Base-by-base conservation (phyloP, 2,888 invertebrate genomes). In the Nudaria mundana region DNA sequence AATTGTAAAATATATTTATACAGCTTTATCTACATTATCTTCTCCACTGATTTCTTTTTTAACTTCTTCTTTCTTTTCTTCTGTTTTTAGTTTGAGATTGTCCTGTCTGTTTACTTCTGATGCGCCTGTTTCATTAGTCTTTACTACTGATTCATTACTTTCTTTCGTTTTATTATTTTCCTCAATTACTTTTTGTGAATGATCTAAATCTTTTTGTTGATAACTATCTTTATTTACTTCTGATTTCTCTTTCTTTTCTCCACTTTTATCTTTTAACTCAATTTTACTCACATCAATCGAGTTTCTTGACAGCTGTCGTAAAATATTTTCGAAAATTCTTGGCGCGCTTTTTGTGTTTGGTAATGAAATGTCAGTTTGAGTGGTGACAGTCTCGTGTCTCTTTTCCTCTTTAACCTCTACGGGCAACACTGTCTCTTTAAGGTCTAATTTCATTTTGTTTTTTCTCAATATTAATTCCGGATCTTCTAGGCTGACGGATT, bases 301-400 rank as follows among this genome's bases (percentile, higher is more conserved):
- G 38, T 76, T 83, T 33, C 73, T 76, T 0, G 87, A 88, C 8
- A 88, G 44, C 38, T 88, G 87, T 7, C 82, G 51, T 0, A 88
- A 61, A 52, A 88, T 87, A 18, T 76, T 86, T 52, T 88, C 88
- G 48, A 88, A 88, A 0, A 88, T 88, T 49, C 63, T 76, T n/a
- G 88, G 88, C 57, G 88, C 88, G 49, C 84, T 86, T 56, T 78
- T 81, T 0, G 88, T 88, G 37, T 88, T 88, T 1, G 88, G 88
- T 22, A 87, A 45, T 2, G 88, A 88, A 30, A 88, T 88, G 48
- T 88, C 88, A 1, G 88, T 88, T 48, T 88, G 88, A 0, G 87
- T 87, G 0, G 78, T 81, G 0, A 72, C 82, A 0, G 76, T 78
- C 44, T 83, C 83, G 44, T 71, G 57, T 67, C 44, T 76, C 65